These are phyloP conservation scores for Urocitellus parryii DNA, from an alignment of 2,113 vertebrate species.

Conservation along the genomic window DNA sequence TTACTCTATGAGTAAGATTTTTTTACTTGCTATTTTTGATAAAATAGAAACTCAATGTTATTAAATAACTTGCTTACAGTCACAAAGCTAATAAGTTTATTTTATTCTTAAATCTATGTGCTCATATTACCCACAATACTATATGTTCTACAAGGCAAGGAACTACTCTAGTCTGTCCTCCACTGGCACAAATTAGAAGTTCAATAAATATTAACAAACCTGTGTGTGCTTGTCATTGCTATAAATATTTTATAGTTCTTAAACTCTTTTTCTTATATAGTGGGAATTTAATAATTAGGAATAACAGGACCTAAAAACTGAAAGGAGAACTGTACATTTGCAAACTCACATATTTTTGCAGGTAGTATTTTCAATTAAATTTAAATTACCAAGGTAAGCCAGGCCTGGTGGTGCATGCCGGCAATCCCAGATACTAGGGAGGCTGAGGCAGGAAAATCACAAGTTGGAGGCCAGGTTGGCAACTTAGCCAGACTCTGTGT, in stretches of 20 bases:
- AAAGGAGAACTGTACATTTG: conserved; percentile 26
- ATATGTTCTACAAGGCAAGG: neutral
- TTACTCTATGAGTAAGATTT: neutral
- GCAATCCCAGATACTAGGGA: no score
- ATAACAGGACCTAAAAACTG: neutral
- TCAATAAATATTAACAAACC: neutral
- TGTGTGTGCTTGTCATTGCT: neutral
- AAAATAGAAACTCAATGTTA: conserved; percentile 32
- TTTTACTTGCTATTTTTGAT: conserved; percentile 45
- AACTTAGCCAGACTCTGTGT: no score
- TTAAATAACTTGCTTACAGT: neutral
- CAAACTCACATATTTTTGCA: neutral
- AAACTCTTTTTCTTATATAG: neutral
- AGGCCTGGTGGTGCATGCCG: no score
- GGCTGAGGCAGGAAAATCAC: no score
- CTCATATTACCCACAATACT: neutral
- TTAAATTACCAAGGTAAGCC: neutral
- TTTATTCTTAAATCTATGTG: conserved; percentile 33
- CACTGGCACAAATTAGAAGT: neutral
- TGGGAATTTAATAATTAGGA: neutral
- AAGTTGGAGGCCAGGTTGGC: no score
- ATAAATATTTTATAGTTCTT: neutral
- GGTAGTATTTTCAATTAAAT: neutral
- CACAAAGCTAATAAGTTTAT: neutral
- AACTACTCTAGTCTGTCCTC: neutral